Percentiles rank a stretch among this genome's conserved stretches.
Evolutionary conservation across 1,140 invertebrate species (phyloP).

Genomic region (Andrena cerasifolii): DNA sequence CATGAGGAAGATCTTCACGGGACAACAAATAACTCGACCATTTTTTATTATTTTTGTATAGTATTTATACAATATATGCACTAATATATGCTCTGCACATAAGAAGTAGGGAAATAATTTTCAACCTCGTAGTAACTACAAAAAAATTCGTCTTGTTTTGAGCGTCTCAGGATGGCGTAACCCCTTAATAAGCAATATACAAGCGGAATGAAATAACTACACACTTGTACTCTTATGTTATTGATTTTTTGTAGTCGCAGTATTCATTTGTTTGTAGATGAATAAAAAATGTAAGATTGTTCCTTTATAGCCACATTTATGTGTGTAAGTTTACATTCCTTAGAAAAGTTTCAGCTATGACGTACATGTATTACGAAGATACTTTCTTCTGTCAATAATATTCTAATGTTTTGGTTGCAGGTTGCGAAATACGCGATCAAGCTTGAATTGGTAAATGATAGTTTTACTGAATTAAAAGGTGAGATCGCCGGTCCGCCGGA

Average conservation of each 20-base stretch:
- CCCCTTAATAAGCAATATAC: slow-evolving; percentile 22
- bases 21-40: too few species aligned
- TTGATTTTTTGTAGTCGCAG: slow-evolving; percentile 22
- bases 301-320: slow-evolving; percentile 35
- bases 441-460: slow-evolving; percentile 95
- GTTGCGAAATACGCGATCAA: slow-evolving; percentile 95
- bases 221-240: slow-evolving; percentile 4
- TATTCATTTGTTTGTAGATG: slow-evolving; percentile 50
- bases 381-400: slow-evolving; percentile 4
- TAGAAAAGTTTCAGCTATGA: neutral
- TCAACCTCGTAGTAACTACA: too few species aligned
- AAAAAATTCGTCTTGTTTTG: too few species aligned
- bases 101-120: too few species aligned
- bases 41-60: too few species aligned
- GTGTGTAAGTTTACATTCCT: slow-evolving; percentile 3
- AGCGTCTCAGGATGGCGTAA: too few species aligned
- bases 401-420: slow-evolving; percentile 81
- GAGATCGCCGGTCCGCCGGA: slow-evolving; percentile 97
- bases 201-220: neutral
- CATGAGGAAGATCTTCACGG: too few species aligned
- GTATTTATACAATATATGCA: too few species aligned
- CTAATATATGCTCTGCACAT: too few species aligned
- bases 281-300: slow-evolving; percentile 32
- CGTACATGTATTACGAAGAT: neutral
- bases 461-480: slow-evolving; percentile 94